These are phyloP conservation scores for Emydocephalus ijimae DNA, from an alignment of 2,113 vertebrate genomes.

Conservation along the genomic window DNA sequence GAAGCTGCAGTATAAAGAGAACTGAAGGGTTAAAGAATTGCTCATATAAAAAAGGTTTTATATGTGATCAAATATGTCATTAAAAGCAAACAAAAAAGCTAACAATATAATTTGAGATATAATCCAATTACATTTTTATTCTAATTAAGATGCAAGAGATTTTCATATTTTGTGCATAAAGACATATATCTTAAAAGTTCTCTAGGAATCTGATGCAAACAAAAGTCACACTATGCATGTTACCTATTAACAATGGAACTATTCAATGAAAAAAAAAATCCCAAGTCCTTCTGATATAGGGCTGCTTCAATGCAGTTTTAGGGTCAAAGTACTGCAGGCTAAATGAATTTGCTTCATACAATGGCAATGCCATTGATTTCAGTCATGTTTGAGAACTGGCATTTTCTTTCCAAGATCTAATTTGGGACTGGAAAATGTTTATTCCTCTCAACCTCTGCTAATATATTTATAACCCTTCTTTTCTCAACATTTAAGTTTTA, in stretches of 20 bases:
- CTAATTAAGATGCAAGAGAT: constrained; percentile 15
- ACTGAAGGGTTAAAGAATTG: constrained; percentile 48
- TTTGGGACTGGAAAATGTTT: neutral
- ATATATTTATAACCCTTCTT: neutral
- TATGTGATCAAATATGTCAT: neutral
- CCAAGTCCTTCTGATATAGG: neutral
- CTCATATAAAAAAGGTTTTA: constrained; percentile 20
- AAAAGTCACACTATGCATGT: neutral
- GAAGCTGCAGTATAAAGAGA: constrained; percentile 77
- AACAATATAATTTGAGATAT: neutral
- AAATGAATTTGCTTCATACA: neutral
- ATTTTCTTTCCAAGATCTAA: neutral
- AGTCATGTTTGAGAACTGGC: neutral
- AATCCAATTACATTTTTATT: constrained; percentile 21
- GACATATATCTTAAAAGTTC: neutral
- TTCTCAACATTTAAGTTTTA: neutral
- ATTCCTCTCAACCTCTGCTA: neutral
- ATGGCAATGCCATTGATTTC: neutral
- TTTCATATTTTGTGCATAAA: neutral
- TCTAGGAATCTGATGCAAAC: neutral
- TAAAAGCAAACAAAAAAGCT: neutral
- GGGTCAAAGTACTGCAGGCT: neutral
- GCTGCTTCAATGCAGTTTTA: neutral
- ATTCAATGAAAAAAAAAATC: neutral
- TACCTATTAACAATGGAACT: neutral